Evolutionary conservation across 2,797 vertebrate species (phyloP).

Genomic region (Spatula versicolor): DNA sequence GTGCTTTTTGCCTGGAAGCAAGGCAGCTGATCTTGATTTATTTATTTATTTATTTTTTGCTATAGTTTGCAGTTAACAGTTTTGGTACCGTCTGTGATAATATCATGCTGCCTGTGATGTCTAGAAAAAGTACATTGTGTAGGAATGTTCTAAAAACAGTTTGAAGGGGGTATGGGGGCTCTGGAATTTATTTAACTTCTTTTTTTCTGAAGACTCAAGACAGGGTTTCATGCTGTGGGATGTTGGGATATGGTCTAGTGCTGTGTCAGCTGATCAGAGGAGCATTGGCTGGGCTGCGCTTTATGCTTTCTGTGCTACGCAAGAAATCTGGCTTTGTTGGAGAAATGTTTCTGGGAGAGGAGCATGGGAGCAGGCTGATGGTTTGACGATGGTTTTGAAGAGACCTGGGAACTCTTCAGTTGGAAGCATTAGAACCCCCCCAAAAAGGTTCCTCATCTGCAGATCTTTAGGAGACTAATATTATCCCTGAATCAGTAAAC

Average conservation of each 20-base stretch:
- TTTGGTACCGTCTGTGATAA: background rate
- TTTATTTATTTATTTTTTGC: too few species aligned
- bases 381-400: background rate
- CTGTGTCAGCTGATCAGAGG: background rate
- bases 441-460: background rate
- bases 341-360: background rate
- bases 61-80: background rate
- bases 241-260: background rate
- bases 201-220: background rate
- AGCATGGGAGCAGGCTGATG: background rate
- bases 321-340: background rate
- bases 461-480: background rate
- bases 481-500: background rate
- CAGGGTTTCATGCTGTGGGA: background rate
- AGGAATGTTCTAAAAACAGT: background rate
- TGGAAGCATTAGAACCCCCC: background rate
- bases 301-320: background rate
- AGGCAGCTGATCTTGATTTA: background rate
- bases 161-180: background rate
- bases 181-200: background rate
- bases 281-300: background rate
- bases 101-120: background rate
- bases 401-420: background rate
- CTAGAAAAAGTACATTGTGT: background rate
- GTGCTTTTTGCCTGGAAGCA: background rate